Evolutionary conservation across 1,140 invertebrate species (phyloP).

Genomic region (Sitodiplosis mosellana): DNA sequence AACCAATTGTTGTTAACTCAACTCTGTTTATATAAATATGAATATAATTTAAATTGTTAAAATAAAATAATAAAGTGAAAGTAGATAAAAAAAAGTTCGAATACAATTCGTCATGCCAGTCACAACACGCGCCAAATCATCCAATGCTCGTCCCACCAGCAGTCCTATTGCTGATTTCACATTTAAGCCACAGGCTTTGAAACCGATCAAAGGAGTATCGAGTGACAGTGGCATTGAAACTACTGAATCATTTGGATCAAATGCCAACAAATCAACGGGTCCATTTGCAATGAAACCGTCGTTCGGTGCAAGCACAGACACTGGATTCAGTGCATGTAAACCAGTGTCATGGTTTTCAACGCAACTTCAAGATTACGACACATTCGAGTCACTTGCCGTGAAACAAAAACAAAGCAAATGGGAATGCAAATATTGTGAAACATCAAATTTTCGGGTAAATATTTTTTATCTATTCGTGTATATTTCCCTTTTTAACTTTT

Average conservation of each 20-base stretch:
- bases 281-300: constrained; percentile 2
- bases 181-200: not conserved
- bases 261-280: not conserved
- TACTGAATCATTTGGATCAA: not conserved
- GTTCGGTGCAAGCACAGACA: not conserved
- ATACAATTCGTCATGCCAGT: too few relatives aligned
- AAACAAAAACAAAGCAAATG: constrained; percentile 21
- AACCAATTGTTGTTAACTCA: too few relatives aligned
- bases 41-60: too few relatives aligned
- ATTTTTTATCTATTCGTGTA: too few relatives aligned
- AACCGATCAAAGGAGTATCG: not conserved
- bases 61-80: too few relatives aligned
- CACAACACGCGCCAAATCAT: too few relatives aligned
- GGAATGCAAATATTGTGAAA: constrained; percentile 45
- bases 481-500: too few relatives aligned
- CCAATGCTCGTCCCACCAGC: too few relatives aligned
- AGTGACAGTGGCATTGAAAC: not conserved
- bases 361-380: not conserved
- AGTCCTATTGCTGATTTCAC: too few relatives aligned
- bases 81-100: too few relatives aligned
- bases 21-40: too few relatives aligned
- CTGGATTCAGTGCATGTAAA: constrained; percentile 8
- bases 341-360: too few relatives aligned
- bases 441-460: constrained; percentile 32
- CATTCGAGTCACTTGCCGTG: not conserved